These are phyloP conservation scores for Drosophila burlai DNA, from an alignment of 1,140 invertebrate genomes.

Conservation along the genomic window DNA sequence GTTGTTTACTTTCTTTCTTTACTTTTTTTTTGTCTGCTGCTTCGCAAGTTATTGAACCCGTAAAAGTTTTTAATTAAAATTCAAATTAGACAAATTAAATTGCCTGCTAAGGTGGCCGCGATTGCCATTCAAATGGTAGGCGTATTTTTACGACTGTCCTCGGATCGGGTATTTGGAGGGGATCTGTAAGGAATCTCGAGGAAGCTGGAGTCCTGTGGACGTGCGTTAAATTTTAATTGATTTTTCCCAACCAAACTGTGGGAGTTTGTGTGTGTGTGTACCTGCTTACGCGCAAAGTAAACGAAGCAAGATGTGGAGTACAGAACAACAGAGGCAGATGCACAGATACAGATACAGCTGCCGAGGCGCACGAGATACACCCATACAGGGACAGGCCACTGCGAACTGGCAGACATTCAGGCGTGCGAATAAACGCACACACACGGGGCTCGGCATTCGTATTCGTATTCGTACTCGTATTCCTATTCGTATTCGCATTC, in stretches of 20 bases:
- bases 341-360: constrained; percentile 29
- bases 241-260: constrained; percentile 71
- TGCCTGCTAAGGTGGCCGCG: constrained; percentile 32
- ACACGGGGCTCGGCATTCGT: constrained; percentile 18
- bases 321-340: constrained; percentile 64
- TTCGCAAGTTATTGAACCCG: constrained; percentile 75
- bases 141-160: constrained; percentile 32
- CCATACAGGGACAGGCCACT: constrained; percentile 34
- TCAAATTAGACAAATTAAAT: constrained; percentile 77
- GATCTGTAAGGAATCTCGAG: constrained; percentile 29
- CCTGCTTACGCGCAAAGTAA: constrained; percentile 67
- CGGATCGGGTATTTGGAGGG: not conserved
- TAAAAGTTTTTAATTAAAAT: constrained; percentile 83
- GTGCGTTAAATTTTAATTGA: constrained; percentile 82
- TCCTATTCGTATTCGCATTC: constrained; percentile 46
- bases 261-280: constrained; percentile 49
- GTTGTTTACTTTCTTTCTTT: constrained; percentile 19
- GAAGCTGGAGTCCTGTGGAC: constrained; percentile 34
- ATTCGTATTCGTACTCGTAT: constrained; percentile 27
- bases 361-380: constrained; percentile 11
- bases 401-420: constrained; percentile 74
- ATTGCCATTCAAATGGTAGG: constrained; percentile 39
- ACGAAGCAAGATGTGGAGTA: constrained; percentile 72
- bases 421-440: constrained; percentile 66
- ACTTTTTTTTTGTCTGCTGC: constrained; percentile 4